Conservation (phyloP, 2,888 invertebrate genomes). For the Leptarthrus brevirostris region DNA sequence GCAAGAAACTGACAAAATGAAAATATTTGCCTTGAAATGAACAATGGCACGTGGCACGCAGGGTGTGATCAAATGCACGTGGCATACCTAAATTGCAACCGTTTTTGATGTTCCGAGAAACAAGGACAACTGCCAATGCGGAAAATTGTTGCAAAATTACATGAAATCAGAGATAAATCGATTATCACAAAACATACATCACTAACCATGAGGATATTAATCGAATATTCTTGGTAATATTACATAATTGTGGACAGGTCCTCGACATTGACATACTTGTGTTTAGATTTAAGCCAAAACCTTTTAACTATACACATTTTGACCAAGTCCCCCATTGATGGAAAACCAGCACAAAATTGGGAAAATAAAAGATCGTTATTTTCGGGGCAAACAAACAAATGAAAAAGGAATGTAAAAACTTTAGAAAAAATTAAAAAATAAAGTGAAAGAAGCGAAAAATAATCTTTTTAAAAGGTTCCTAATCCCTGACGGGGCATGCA, state of each 20-base stretch:
- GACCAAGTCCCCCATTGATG: too few relatives aligned
- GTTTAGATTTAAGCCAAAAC: too few relatives aligned
- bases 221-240: too few relatives aligned
- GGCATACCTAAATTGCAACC: slow-evolving; percentile 22
- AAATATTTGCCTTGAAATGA: slow-evolving; percentile 44
- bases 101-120: slow-evolving; percentile 14
- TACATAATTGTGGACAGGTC: too few relatives aligned
- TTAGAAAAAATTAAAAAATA: slow-evolving; percentile 16
- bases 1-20: slow-evolving; percentile 24
- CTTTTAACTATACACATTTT: too few relatives aligned
- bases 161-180: neutral
- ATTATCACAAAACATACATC: too few relatives aligned
- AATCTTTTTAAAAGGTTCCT: slow-evolving; percentile 55
- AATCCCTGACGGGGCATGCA: slow-evolving; percentile 49
- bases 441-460: slow-evolving; percentile 42
- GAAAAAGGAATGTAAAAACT: neutral
- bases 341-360: too few relatives aligned
- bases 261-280: too few relatives aligned
- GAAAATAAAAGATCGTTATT: neutral
- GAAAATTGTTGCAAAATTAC: slow-evolving; percentile 52
- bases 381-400: slow-evolving; percentile 13
- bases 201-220: too few relatives aligned
- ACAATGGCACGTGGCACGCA: slow-evolving; percentile 11
- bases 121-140: slow-evolving; percentile 46
- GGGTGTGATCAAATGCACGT: slow-evolving; percentile 34